Conservation (phyloP, 1,140 invertebrate species). For the Apis laboriosa region DNA sequence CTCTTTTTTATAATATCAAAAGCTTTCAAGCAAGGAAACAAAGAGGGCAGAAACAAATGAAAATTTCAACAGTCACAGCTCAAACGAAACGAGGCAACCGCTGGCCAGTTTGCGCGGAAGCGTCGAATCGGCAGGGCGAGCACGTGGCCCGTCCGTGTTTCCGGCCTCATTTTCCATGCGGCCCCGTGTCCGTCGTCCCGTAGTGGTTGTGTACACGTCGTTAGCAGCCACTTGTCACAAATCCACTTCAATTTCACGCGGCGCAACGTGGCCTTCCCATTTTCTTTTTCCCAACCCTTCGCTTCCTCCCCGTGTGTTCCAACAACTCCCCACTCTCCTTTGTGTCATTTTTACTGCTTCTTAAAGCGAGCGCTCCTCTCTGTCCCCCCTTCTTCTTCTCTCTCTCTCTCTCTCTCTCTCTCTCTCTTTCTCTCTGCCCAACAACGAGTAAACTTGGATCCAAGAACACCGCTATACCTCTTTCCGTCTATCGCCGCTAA, state of each 20-base stretch:
- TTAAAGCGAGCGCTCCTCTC: constrained; percentile 7
- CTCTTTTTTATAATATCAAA: too few relatives aligned
- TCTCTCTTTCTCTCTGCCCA: neutral
- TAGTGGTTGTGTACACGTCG: constrained; percentile 68
- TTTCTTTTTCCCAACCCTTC: neutral
- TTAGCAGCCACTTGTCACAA: constrained; percentile 70
- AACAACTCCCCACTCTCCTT: neutral
- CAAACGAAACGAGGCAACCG: too few relatives aligned
- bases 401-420: neutral
- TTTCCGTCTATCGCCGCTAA: constrained; percentile 65
- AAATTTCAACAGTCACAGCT: too few relatives aligned
- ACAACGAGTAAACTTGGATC: constrained; percentile 1
- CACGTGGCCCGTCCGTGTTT: constrained; percentile 34
- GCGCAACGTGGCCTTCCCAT: constrained; percentile 2
- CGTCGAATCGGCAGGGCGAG: neutral
- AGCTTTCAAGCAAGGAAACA: too few relatives aligned
- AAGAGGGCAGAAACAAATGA: too few relatives aligned
- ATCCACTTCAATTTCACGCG: constrained; percentile 63
- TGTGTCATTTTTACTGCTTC: constrained; percentile 29
- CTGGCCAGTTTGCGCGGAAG: neutral
- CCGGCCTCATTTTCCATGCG: constrained; percentile 56
- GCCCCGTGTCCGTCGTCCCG: constrained; percentile 17
- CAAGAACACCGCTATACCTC: constrained; percentile 8
- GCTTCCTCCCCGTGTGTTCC: too few relatives aligned
- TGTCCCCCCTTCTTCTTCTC: neutral